Percentiles rank a stretch among this genome's conserved stretches.
Conservation (phyloP, 2,888 invertebrate genomes). For the Pseudoips prasinana region DNA sequence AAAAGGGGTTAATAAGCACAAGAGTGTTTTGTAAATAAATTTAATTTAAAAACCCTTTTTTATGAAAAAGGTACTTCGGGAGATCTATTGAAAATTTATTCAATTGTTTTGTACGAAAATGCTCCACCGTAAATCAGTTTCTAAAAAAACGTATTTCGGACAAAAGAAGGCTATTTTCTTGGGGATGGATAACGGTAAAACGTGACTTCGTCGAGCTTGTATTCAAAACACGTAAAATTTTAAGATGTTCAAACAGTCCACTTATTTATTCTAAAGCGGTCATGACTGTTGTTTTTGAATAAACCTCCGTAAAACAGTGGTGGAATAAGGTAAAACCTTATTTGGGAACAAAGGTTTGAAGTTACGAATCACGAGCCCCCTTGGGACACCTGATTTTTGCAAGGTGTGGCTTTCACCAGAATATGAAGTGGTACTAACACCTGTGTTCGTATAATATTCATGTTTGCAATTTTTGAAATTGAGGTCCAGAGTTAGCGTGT, state of each 20-base stretch:
- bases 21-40: no score
- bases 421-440: not conserved
- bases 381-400: constrained; percentile 2
- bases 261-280: constrained; percentile 14
- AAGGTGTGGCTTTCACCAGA: constrained; percentile 4
- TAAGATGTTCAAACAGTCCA: constrained; percentile 18
- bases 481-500: no score
- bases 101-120: constrained; percentile 7
- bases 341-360: constrained; percentile 1
- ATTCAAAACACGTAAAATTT: constrained; percentile 30
- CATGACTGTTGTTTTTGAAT: constrained; percentile 19
- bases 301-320: constrained; percentile 4
- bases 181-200: constrained; percentile 15
- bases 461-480: no score
- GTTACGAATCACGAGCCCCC: not conserved
- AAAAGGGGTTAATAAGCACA: no score
- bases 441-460: not conserved
- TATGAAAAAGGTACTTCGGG: no score
- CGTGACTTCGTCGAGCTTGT: constrained; percentile 13
- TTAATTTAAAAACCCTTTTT: no score
- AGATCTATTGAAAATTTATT: constrained; percentile 4
- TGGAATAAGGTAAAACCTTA: constrained; percentile 1
- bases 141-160: constrained; percentile 5
- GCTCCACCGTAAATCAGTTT: constrained; percentile 10
- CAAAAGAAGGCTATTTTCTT: constrained; percentile 12